Conservation (phyloP, 2,888 invertebrate genomes). For the Eueremaeus valkanovi region DNA sequence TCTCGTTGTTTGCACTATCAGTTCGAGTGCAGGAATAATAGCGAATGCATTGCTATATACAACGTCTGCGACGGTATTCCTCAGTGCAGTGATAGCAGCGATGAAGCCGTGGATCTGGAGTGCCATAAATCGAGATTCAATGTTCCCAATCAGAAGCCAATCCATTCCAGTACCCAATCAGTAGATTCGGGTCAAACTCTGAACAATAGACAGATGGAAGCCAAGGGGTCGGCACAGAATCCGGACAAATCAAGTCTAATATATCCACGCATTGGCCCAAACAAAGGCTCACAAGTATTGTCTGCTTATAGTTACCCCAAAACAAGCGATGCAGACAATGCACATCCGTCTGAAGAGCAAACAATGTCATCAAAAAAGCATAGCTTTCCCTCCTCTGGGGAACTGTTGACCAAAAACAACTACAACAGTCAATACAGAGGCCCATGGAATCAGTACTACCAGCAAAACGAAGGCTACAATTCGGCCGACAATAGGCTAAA, state of each 20-base stretch:
- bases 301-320: constrained; percentile 27
- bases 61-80: constrained; percentile 92
- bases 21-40: constrained; percentile 77
- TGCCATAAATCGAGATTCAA: constrained; percentile 58
- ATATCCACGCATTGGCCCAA: neutral
- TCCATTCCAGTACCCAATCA: too few species aligned
- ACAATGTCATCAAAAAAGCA: neutral
- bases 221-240: neutral
- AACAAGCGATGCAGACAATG: neutral
- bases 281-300: neutral
- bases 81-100: constrained; percentile 78
- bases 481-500: neutral
- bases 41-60: constrained; percentile 89
- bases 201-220: constrained; percentile 4
- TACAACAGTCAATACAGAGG: neutral
- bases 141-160: too few species aligned
- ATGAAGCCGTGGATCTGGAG: constrained; percentile 78
- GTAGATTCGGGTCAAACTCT: neutral
- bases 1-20: constrained; percentile 66
- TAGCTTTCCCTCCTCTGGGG: neutral
- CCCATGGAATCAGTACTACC: constrained; percentile 22
- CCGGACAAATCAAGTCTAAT: neutral
- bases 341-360: neutral
- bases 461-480: neutral
- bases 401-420: neutral